Conservation (phyloP, 2,888 invertebrate species). For the Carabus problematicus region DNA sequence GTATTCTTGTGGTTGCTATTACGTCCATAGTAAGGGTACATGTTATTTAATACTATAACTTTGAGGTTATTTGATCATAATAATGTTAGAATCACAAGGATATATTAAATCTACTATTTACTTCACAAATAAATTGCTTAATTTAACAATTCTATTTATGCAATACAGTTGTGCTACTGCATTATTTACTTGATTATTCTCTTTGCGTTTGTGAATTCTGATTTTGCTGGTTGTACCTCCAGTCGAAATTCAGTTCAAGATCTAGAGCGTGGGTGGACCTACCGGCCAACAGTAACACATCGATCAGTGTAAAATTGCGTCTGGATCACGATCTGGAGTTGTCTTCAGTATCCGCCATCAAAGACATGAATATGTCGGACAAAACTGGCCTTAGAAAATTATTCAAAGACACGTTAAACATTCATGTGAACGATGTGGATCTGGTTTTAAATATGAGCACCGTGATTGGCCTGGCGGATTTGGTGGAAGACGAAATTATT, state of each 20-base stretch:
- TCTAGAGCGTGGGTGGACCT: conserved; percentile 83
- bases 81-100: too few species aligned
- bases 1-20: too few species aligned
- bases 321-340: conserved; percentile 67
- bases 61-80: too few species aligned
- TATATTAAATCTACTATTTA: too few species aligned
- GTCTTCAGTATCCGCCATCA: conserved; percentile 53
- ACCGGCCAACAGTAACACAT: conserved; percentile 59
- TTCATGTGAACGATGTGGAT: conserved; percentile 70
- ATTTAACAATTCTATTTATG: too few species aligned
- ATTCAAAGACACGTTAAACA: conserved; percentile 66
- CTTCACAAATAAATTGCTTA: too few species aligned
- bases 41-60: too few species aligned
- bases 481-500: conserved; percentile 87
- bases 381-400: conserved; percentile 58
- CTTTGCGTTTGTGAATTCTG: neutral
- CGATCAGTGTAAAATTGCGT: conserved; percentile 67
- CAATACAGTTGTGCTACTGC: too few species aligned
- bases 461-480: conserved; percentile 79
- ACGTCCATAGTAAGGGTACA: too few species aligned
- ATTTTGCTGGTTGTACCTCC: conserved; percentile 47
- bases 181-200: conserved; percentile 15
- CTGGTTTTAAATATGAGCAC: conserved; percentile 82
- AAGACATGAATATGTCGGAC: conserved; percentile 58
- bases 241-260: conserved; percentile 84